These are phyloP conservation scores for Oncorhynchus tshawytscha DNA, from an alignment of 2,113 vertebrate genomes.

Conservation along the genomic window DNA sequence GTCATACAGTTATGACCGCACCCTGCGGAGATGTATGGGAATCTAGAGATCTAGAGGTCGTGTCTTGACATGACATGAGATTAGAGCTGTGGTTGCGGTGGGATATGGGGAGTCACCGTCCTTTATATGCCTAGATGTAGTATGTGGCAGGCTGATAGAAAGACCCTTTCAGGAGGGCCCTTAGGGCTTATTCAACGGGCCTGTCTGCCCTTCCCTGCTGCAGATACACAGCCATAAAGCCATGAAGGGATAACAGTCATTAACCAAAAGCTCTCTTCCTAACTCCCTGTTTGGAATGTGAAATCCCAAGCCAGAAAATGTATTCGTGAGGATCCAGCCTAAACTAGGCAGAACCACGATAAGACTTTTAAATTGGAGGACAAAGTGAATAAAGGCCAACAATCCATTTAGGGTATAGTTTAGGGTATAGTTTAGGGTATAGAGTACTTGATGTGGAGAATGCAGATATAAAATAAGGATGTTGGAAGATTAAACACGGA, in stretches of 20 bases:
- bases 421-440: too few species aligned
- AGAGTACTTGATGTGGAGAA: constrained; percentile 15
- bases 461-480: constrained; percentile 23
- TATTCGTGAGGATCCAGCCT: constrained; percentile 1
- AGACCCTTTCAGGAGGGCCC: constrained; percentile 23
- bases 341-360: not conserved
- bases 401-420: constrained; percentile 13
- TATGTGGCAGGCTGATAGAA: constrained; percentile 23
- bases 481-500: constrained; percentile 1
- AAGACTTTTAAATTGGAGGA: not conserved
- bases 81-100: constrained; percentile 49
- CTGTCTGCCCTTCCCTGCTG: not conserved
- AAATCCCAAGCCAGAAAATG: not conserved
- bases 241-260: constrained; percentile 48
- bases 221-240: constrained; percentile 46
- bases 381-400: not conserved
- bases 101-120: constrained; percentile 1
- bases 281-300: not conserved
- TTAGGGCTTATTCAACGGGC: constrained; percentile 25
- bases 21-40: constrained; percentile 18
- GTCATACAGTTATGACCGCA: not conserved
- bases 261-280: not conserved
- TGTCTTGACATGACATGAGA: constrained; percentile 22
- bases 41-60: constrained; percentile 35
- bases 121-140: constrained; percentile 20